phyloP scores from a whole-genome alignment of 2,113 vertebrate genomes.

The Notiomystis cincta region DNA sequence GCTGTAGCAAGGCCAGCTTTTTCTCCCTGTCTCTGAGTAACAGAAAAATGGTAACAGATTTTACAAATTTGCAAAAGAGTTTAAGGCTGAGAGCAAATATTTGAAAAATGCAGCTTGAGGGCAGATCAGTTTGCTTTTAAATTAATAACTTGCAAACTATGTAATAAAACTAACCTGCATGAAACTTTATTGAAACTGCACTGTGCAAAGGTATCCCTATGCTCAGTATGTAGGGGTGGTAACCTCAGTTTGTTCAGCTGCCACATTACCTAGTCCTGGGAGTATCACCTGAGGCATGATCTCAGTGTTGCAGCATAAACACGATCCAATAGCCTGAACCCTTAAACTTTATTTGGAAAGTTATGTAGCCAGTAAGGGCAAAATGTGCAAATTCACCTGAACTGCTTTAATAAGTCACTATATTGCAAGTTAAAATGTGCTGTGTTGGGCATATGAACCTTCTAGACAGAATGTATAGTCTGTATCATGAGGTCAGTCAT shows the following conservation, averaged over 20 bases:
- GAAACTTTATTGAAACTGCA: not conserved
- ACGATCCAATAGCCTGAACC: not conserved
- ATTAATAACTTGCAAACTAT: not conserved
- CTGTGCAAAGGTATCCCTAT: not conserved
- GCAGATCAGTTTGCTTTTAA: not conserved
- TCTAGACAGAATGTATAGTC: not conserved
- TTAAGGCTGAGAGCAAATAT: not conserved
- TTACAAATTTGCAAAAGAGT: not conserved
- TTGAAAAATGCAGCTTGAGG: not conserved
- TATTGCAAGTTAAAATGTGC: not conserved
- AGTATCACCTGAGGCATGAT: not conserved
- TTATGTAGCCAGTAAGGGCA: not conserved
- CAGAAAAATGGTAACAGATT: not conserved
- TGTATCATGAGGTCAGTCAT: not conserved
- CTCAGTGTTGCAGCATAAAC: not conserved
- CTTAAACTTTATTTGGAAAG: not conserved
- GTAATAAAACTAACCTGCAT: not conserved
- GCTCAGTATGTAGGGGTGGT: not conserved
- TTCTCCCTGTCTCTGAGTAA: not conserved
- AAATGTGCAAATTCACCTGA: not conserved
- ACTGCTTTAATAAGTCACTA: not conserved
- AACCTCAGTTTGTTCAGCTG: not conserved
- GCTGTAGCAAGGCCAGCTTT: not conserved
- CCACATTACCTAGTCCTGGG: not conserved
- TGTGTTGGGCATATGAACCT: not conserved